Evolutionary conservation across 2,888 invertebrate species (phyloP).

Genomic region (Chironomus riparius): DNA sequence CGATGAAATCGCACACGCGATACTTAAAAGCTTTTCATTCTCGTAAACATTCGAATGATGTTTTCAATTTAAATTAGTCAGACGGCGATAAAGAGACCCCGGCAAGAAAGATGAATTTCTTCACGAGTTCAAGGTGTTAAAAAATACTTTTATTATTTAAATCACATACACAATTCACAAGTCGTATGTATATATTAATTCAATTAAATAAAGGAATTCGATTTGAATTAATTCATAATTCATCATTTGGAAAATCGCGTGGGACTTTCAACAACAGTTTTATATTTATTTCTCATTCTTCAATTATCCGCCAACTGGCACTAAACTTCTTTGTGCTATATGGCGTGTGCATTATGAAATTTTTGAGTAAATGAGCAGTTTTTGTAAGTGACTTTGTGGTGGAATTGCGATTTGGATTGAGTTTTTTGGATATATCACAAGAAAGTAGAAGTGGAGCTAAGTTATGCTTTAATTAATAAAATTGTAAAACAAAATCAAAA

Average conservation of each 20-base stretch:
- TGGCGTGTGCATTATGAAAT: neutral
- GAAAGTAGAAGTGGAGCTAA: too few relatives aligned
- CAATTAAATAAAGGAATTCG: neutral
- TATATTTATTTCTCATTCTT: neutral
- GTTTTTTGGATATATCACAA: too few relatives aligned
- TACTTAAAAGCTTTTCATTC: neutral
- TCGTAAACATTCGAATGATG: neutral
- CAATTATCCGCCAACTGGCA: conserved; percentile 3
- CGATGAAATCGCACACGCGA: neutral
- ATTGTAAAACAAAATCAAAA: too few relatives aligned
- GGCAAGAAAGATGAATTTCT: neutral
- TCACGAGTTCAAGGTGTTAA: neutral
- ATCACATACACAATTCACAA: neutral
- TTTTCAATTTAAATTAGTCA: neutral
- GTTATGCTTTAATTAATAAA: too few relatives aligned
- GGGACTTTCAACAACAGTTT: neutral
- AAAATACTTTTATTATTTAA: neutral
- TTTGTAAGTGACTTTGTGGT: too few relatives aligned
- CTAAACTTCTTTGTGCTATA: neutral
- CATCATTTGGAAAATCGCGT: neutral
- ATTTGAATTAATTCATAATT: conserved; percentile 4
- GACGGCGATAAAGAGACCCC: too few relatives aligned
- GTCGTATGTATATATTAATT: neutral
- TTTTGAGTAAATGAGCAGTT: too few relatives aligned
- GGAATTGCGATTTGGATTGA: too few relatives aligned